phyloP scores from a whole-genome alignment of 2,113 vertebrate genomes.

The Cochlearius cochlearius region DNA sequence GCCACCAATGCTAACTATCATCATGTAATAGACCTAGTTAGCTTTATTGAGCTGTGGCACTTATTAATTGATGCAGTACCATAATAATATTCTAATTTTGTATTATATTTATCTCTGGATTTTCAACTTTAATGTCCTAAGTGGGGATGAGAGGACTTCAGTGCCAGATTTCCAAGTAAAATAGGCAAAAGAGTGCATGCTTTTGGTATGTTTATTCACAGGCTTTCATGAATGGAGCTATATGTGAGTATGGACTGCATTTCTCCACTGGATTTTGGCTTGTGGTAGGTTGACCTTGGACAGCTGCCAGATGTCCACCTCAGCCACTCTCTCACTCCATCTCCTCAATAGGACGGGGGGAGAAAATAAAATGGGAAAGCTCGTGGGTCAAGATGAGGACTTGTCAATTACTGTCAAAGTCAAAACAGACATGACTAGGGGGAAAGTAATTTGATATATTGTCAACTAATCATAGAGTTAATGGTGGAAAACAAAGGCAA shows the following conservation, averaged over 20 bases:
- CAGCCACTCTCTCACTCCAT: neutral
- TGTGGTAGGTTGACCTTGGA: neutral
- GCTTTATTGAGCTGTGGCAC: neutral
- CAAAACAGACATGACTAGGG: neutral
- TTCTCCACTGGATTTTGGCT: neutral
- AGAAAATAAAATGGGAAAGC: neutral
- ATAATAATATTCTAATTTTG: neutral
- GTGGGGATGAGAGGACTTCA: neutral
- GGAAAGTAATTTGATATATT: neutral
- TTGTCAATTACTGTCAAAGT: neutral
- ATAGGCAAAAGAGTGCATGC: neutral
- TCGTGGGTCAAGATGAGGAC: no score
- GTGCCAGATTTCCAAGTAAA: neutral
- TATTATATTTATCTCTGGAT: neutral
- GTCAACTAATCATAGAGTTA: neutral
- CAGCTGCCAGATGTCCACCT: neutral
- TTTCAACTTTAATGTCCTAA: neutral
- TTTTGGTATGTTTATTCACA: neutral
- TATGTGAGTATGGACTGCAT: neutral
- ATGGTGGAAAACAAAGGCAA: neutral
- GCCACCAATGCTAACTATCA: neutral
- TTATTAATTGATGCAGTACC: neutral
- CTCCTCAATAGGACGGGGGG: neutral
- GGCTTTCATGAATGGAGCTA: neutral
- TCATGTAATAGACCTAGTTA: neutral